Evolutionary conservation across 2,888 invertebrate genomes (phyloP).

Genomic region (Chrysina gloriosa): DNA sequence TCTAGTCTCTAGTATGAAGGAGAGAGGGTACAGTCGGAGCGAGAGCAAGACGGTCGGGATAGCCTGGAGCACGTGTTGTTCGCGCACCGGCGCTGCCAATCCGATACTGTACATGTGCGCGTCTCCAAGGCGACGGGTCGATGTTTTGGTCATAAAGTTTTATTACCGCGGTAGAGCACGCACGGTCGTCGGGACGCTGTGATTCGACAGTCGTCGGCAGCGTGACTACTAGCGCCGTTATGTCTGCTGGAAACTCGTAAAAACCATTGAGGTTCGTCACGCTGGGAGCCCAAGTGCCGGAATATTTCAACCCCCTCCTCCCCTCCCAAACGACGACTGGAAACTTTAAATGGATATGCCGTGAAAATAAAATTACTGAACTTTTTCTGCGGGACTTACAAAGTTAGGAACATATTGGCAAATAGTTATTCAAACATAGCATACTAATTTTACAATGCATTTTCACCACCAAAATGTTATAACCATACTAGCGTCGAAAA

Average conservation of each 20-base stretch:
- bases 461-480: no score
- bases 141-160: conserved; percentile 66
- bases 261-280: conserved; percentile 56
- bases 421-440: background rate
- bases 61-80: conserved; percentile 34
- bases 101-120: conserved; percentile 57
- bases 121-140: conserved; percentile 65
- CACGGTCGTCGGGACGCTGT: conserved; percentile 61
- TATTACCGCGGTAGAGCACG: conserved; percentile 63
- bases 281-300: conserved; percentile 15
- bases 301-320: conserved; percentile 23
- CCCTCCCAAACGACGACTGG: conserved; percentile 10
- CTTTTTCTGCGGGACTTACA: conserved; percentile 6
- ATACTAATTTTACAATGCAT: background rate
- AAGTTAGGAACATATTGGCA: background rate
- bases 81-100: conserved; percentile 14
- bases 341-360: conserved; percentile 32
- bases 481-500: no score
- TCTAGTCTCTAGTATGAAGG: conserved; percentile 26
- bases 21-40: conserved; percentile 25
- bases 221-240: conserved; percentile 56
- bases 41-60: conserved; percentile 2
- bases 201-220: conserved; percentile 58
- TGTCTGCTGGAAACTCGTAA: conserved; percentile 61
- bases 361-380: conserved; percentile 30